A percentile compares a stretch with the other conserved stretches of the same genome.
Evolutionary conservation across 1,140 invertebrate genomes (phyloP).

Genomic region (Matsumurasca onukii): DNA sequence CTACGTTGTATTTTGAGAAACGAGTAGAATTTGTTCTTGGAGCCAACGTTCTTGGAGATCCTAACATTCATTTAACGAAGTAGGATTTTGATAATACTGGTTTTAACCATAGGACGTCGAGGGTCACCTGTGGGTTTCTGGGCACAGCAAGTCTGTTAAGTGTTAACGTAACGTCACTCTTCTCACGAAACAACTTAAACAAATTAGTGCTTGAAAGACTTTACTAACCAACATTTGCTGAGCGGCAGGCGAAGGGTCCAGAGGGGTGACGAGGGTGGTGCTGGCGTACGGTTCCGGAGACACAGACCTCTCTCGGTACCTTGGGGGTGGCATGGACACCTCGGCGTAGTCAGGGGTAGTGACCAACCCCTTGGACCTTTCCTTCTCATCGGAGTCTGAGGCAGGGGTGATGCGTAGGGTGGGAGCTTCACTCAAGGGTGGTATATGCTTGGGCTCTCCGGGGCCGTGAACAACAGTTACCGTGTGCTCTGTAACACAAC

Average conservation of each 20-base stretch:
- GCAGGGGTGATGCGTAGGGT: neutral
- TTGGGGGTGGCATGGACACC: constrained; percentile 42
- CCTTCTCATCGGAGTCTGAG: neutral
- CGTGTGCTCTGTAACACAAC: neutral
- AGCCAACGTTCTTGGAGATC: too few relatives aligned
- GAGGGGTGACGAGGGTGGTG: constrained; percentile 35
- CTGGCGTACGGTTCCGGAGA: constrained; percentile 39
- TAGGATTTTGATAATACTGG: too few relatives aligned
- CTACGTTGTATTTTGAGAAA: too few relatives aligned
- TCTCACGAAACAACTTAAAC: too few relatives aligned
- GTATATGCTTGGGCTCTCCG: constrained; percentile 5
- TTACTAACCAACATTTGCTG: neutral
- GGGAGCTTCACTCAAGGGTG: neutral
- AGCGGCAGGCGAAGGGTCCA: neutral
- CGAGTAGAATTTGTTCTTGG: too few relatives aligned
- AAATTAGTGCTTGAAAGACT: too few relatives aligned
- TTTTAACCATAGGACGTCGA: too few relatives aligned
- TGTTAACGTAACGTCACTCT: too few relatives aligned
- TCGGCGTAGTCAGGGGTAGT: constrained; percentile 52
- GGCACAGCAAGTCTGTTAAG: too few relatives aligned
- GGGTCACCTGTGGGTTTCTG: too few relatives aligned
- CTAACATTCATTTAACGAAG: too few relatives aligned
- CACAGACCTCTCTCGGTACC: constrained; percentile 17
- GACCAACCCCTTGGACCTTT: neutral
- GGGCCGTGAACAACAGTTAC: constrained; percentile 2